A percentile compares a stretch with the other conserved stretches of the same genome.
Conservation (phyloP, 1,140 invertebrate species). For the Microplitis mediator region DNA sequence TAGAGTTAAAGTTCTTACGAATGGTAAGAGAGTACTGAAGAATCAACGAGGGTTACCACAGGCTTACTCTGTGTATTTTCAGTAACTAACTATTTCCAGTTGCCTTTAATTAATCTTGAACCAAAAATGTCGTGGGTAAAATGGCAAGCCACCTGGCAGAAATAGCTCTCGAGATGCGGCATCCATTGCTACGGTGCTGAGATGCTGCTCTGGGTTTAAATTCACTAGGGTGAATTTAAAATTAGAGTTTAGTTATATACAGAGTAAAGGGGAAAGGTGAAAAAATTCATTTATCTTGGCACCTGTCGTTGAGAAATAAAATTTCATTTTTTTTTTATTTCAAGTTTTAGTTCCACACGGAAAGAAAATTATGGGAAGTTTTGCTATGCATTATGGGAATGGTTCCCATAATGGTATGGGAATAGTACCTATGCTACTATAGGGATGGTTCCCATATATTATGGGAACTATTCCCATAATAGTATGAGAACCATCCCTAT, state of each 20-base stretch:
- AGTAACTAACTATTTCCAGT: constrained; percentile 50
- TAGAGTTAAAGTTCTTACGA: neutral
- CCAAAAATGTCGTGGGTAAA: constrained; percentile 50
- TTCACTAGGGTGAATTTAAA: constrained; percentile 15
- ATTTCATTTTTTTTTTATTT: neutral
- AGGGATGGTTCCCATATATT: too few relatives aligned
- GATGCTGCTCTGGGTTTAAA: neutral
- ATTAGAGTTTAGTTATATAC: neutral
- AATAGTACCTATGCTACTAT: too few relatives aligned
- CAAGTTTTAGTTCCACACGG: too few relatives aligned
- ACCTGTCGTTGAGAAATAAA: constrained; percentile 29
- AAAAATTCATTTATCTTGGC: constrained; percentile 38
- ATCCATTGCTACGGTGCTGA: neutral
- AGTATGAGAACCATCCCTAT: too few relatives aligned
- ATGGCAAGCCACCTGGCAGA: constrained; percentile 56
- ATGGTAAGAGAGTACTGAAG: neutral
- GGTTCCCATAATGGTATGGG: too few relatives aligned
- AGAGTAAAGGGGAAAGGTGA: constrained; percentile 12
- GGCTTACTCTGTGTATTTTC: neutral
- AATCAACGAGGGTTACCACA: too few relatives aligned
- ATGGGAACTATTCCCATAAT: too few relatives aligned
- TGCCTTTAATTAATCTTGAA: constrained; percentile 57
- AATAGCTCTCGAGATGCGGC: constrained; percentile 41
- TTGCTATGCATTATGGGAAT: too few relatives aligned
- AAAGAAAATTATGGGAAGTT: too few relatives aligned